Evolutionary conservation across 1,140 invertebrate species (phyloP), one percentile per base, ranked within the genome.

Genomic region (Apolygus lucorum): DNA sequence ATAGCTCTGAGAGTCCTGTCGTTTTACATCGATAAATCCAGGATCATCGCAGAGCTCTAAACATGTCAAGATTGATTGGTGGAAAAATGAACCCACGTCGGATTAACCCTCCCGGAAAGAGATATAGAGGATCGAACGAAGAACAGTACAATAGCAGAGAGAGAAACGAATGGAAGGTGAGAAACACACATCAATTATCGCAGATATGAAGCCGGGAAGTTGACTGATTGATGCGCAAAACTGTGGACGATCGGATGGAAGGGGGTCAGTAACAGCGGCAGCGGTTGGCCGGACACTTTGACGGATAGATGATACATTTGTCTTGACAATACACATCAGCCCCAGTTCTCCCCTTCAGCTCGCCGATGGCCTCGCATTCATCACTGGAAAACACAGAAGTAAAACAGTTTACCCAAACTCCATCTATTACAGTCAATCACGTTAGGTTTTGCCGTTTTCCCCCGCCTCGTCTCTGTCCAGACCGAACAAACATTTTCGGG

Each of bases 311-410:
- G 68, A 92, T 83, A 79, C 91, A 93, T 71, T 88, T 82, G 76
- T 92, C 90, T 84, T 89, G 85, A 75, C 91, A 92, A 74, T 90
- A 90, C n/a, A 88, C 84, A 72, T 90, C 89, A 2, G 90, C 89
- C 27, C 90, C 90, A 14, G 83, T 82, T 67, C 81, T 81, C 14
- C 87, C 88, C 74, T 81, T 84, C 69, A 90, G 77, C 72, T 91
- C 87, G 11, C 90, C 90, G 54, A 91, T 82, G 1, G 90, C 89
- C 66, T 90, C 87, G 75, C 91, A 93, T 28, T 84, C 82, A 75
- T 87, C 82, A 34, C 91, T 93, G 78, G 21, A 83, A 83, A 59
- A 59, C 54, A 59, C 11, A 8, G 22, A 24, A 59, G 54, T 22
- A 24, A 59, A 59, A 59, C 54, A 59, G 54, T 59, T 59, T 59